Evolutionary conservation across 2,113 vertebrate species (phyloP).

Genomic region (Phylloscopus trochilus): DNA sequence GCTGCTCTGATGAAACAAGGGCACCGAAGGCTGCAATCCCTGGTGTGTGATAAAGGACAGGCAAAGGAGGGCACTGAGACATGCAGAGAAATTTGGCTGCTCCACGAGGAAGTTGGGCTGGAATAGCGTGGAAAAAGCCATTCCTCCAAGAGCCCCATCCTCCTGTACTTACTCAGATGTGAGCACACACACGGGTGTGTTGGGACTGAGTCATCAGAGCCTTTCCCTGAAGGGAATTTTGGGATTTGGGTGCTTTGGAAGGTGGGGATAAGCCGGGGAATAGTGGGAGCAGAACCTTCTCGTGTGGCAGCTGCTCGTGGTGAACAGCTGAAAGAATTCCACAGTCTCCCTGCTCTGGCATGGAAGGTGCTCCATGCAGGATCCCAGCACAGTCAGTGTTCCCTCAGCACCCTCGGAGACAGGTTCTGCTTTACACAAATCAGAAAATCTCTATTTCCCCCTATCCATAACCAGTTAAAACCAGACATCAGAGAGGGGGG

Average conservation of each 20-base stretch:
- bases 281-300: neutral
- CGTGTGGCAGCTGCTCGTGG: neutral
- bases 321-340: neutral
- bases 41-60: neutral
- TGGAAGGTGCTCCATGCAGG: neutral
- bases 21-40: neutral
- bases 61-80: neutral
- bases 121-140: neutral
- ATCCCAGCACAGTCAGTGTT: neutral
- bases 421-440: neutral
- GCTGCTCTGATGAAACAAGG: fast-evolving
- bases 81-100: neutral
- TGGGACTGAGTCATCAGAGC: neutral
- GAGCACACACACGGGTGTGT: too few relatives aligned
- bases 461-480: neutral
- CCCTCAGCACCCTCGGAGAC: neutral
- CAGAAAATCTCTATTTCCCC: neutral
- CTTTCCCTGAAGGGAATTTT: neutral
- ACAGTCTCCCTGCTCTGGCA: neutral
- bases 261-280: neutral
- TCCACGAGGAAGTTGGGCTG: neutral
- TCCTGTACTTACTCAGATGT: neutral
- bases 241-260: neutral
- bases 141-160: neutral
- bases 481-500: neutral